A percentile compares a stretch with the other conserved stretches of the same genome.
Conservation (phyloP, 2,888 invertebrate genomes). For the Polydrusus tereticollis region DNA sequence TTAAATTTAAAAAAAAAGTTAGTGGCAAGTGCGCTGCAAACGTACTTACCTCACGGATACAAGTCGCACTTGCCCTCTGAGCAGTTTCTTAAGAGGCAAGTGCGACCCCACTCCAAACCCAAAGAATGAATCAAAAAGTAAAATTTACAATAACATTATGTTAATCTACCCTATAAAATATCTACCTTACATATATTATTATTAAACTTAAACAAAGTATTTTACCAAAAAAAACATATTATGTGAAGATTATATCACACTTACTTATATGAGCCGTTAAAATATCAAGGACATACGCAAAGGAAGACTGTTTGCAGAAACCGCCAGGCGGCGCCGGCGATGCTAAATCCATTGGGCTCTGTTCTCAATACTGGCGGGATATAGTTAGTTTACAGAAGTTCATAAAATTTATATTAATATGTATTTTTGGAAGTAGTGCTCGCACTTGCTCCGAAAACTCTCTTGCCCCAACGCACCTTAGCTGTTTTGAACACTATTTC, state of each 20-base stretch:
- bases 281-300: neutral
- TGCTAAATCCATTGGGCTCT: neutral
- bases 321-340: too few relatives aligned
- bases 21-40: constrained; percentile 15
- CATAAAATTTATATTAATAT: neutral
- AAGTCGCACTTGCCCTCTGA: neutral
- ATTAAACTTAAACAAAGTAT: too few relatives aligned
- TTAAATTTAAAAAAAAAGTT: constrained; percentile 2
- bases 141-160: too few relatives aligned
- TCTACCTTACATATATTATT: too few relatives aligned
- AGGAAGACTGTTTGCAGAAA: neutral
- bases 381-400: neutral
- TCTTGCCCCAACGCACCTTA: neutral
- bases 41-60: neutral
- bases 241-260: too few relatives aligned
- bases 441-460: neutral
- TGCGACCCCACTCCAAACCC: too few relatives aligned
- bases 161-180: too few relatives aligned
- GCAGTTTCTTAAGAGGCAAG: too few relatives aligned
- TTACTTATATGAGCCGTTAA: neutral
- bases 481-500: too few relatives aligned
- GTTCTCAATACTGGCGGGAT: neutral
- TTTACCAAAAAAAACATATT: too few relatives aligned
- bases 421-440: neutral
- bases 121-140: too few relatives aligned